Conservation (phyloP, 2,113 vertebrate genomes). For the Onychorhynchus coronatus region DNA sequence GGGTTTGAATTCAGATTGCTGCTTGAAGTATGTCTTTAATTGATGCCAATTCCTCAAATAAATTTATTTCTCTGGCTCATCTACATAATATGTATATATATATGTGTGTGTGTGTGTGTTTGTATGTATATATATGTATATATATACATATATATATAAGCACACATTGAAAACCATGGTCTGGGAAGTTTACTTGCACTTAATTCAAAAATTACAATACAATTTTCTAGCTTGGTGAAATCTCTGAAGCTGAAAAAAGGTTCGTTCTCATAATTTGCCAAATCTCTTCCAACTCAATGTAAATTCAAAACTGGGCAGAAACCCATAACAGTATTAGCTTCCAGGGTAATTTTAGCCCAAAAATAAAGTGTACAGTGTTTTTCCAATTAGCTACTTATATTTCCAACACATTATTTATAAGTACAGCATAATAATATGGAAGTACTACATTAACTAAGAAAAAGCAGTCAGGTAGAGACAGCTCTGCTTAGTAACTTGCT, state of each 20-base stretch:
- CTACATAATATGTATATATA: background rate
- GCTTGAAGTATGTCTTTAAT: background rate
- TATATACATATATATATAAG: too few species aligned
- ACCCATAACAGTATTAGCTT: background rate
- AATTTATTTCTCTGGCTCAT: background rate
- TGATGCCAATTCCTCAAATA: background rate
- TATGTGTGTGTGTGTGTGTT: too few species aligned
- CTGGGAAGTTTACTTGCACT: background rate
- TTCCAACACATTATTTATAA: background rate
- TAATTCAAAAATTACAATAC: background rate
- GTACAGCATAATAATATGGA: background rate
- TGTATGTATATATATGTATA: background rate
- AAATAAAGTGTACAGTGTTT: background rate
- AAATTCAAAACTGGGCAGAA: background rate
- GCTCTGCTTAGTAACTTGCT: background rate
- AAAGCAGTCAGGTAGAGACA: background rate
- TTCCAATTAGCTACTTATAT: background rate
- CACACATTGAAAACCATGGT: background rate
- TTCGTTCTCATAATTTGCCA: background rate
- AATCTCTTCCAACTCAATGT: background rate
- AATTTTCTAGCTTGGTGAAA: background rate
- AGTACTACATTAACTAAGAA: background rate
- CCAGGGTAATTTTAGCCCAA: background rate
- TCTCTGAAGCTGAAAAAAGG: background rate
- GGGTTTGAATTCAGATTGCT: background rate